Evolutionary conservation across 2,797 vertebrate species (phyloP).

Genomic region (Coracias cyanogaster): DNA sequence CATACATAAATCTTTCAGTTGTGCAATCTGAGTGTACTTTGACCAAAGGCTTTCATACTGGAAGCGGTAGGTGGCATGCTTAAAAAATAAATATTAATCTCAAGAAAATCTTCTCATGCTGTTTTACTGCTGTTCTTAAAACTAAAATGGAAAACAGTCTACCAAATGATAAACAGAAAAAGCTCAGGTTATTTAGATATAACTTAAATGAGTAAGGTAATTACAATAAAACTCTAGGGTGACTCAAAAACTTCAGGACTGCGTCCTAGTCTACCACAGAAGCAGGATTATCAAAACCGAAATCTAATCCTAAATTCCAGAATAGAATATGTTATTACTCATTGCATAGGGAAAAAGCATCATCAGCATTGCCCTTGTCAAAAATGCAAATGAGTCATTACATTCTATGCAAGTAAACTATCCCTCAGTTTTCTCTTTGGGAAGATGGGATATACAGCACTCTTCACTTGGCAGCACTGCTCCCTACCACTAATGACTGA

Average conservation of each 20-base stretch:
- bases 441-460: not conserved
- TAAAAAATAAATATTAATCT: constrained; percentile 69
- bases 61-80: constrained; percentile 55
- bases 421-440: not conserved
- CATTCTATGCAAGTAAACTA: not conserved
- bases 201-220: not conserved
- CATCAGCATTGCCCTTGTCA: not conserved
- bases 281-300: not conserved
- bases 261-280: not conserved
- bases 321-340: not conserved
- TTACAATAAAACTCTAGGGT: not conserved
- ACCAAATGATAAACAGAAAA: not conserved
- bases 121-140: constrained; percentile 44
- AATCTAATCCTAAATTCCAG: not conserved
- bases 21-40: constrained; percentile 9
- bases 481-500: not conserved
- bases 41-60: not conserved
- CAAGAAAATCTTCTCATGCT: constrained; percentile 6
- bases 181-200: not conserved
- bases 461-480: not conserved
- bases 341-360: not conserved
- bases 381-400: not conserved
- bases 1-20: not conserved
- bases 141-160: not conserved
- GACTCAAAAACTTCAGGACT: not conserved